Evolutionary conservation across 2,113 vertebrate species (phyloP), one percentile per base, ranked within the genome.

Genomic region (Lophotis ruficrista): DNA sequence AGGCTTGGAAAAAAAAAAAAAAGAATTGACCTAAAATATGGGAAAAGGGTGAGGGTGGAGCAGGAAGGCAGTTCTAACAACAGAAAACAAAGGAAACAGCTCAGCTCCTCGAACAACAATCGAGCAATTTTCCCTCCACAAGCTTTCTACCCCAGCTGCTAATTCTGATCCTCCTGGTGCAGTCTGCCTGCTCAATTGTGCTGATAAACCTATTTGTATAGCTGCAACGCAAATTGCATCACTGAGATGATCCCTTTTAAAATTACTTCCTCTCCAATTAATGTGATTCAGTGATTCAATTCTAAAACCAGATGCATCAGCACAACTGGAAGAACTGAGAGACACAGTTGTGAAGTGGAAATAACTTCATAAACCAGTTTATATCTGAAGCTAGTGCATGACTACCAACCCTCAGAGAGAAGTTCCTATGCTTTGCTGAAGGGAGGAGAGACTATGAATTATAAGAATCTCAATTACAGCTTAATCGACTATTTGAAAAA

Each of bases 271-370:
- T 75, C 23, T 8, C 17, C 70, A 54, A 56, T 71, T 94, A 95
- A 91, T 25, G 65, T 51, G 53, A 94, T 94, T 94, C 89, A 90
- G 64, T 61, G 53, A 90, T 87, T 87, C 89, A 91, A 64, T 89
- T 93, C 61, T 68, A 89, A 95, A 96, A 89, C 16, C 80, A 89
- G 65, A 91, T 48, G 56, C 76, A 71, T 79, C 93, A 95, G 93
- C 87, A 79, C 38, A 75, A 78, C 47, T 48, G 68, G 83, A 82
- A 73, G 56, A 89, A 60, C 31, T 24, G 33, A 12, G 23, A 96
- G 38, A 30, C 61, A 58, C 53, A 33, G 77, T 75, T 5, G 0
- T 21, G 30, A 70, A 87, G 30, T 8, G 13, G 45, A 79, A 91
- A 37, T 23, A 64, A 87, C 65, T 76, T 79, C 65, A 91, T 27